Percentiles rank a stretch among this genome's conserved stretches.
Evolutionary conservation across 2,888 invertebrate genomes (phyloP).

Genomic region (Eurois occulta): DNA sequence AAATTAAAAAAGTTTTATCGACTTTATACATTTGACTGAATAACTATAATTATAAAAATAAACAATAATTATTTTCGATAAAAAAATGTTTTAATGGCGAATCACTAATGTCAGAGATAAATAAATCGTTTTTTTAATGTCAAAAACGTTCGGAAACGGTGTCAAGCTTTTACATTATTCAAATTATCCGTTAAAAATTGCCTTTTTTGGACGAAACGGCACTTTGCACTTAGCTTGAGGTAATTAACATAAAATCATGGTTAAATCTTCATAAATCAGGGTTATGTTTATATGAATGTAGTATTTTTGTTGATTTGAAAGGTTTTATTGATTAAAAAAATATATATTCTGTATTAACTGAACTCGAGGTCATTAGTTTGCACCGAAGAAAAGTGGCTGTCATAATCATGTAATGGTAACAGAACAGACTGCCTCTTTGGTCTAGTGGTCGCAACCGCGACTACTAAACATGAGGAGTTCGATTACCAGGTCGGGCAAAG

Average conservation of each 20-base stretch:
- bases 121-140: slow-evolving; percentile 40
- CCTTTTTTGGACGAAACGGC: slow-evolving; percentile 58
- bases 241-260: slow-evolving; percentile 59
- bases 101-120: slow-evolving; percentile 55
- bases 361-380: neutral
- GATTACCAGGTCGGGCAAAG: neutral
- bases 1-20: neutral
- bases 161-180: slow-evolving; percentile 59
- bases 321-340: slow-evolving; percentile 6
- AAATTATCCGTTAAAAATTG: slow-evolving; percentile 60
- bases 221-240: slow-evolving; percentile 57
- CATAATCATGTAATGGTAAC: neutral
- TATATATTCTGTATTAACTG: neutral
- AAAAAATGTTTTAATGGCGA: slow-evolving; percentile 37
- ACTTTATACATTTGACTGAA: slow-evolving; percentile 15
- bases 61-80: slow-evolving; percentile 25
- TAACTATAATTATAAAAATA: slow-evolving; percentile 13
- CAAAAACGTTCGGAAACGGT: slow-evolving; percentile 47
- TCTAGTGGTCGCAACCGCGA: neutral
- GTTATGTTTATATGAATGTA: slow-evolving; percentile 7
- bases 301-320: slow-evolving; percentile 17
- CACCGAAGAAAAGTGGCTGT: neutral
- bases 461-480: neutral
- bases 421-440: neutral
- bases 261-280: slow-evolving; percentile 43